phyloP scores from a whole-genome alignment of 2,113 vertebrate species.

The Tenebrosternarchus preto region DNA sequence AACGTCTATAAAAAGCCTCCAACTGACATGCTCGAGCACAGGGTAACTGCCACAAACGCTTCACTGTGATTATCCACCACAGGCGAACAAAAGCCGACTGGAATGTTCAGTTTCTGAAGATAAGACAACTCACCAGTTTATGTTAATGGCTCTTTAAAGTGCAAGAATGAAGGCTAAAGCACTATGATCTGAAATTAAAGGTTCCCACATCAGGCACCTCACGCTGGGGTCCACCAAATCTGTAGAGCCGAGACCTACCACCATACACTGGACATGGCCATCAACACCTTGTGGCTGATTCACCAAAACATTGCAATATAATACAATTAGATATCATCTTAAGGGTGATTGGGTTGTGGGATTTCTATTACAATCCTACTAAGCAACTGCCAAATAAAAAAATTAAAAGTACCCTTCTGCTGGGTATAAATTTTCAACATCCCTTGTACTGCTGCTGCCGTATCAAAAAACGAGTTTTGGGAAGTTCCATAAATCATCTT shows the following conservation, averaged over 20 bases:
- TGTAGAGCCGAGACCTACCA: background rate
- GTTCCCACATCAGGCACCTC: no score
- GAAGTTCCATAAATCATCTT: no score
- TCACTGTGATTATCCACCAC: slow-evolving; percentile 41
- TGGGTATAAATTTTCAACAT: no score
- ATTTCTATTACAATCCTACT: no score
- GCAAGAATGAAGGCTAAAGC: background rate
- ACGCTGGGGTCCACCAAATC: background rate
- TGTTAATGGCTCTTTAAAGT: slow-evolving; percentile 20
- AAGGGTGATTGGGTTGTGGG: no score
- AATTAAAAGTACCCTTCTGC: no score
- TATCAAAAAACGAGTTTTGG: no score
- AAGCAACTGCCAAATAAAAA: no score
- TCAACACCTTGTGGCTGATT: no score
- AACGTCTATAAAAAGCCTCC: slow-evolving; percentile 25
- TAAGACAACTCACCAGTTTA: slow-evolving; percentile 37
- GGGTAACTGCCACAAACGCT: slow-evolving; percentile 36
- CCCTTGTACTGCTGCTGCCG: no score
- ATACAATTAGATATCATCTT: no score
- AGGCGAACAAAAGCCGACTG: slow-evolving; percentile 51
- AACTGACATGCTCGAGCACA: slow-evolving; percentile 34
- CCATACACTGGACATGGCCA: background rate
- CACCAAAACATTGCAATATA: no score
- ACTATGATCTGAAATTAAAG: slow-evolving; percentile 5
- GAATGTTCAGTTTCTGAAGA: slow-evolving; percentile 42